Evolutionary conservation across 53 echinoderm and acorn worm genomes (phyloP), one percentile per base, ranked within the genome.

Genomic region (Holothuria leucospilota): DNA sequence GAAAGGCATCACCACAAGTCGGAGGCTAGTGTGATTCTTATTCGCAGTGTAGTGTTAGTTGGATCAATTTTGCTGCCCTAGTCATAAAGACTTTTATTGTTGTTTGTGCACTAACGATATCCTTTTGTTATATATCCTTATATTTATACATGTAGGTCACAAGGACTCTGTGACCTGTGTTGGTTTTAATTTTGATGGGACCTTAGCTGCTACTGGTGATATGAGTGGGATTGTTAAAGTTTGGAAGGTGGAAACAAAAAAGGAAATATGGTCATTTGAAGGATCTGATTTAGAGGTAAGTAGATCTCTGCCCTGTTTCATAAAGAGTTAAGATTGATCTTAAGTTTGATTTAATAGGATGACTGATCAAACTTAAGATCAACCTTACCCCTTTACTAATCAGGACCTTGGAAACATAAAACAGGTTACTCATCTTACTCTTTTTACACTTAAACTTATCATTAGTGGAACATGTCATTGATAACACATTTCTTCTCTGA

Each of bases 181-280:
- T 2, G 88, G 95, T 28, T 98, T 98, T 90, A 95, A 91, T 61
- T 84, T 90, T 85, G 99, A 95, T 78, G 95, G 95, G 0, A 84
- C 88, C 46, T 84, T 95, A 63, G 99, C 93, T 64, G 95, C 94
- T 9, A 92, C 95, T 14, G 99, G 99, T 27, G 99, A 98, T 74
- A 98, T 98, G 99, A 93, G 92, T 68, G 99, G 99, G 9, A 71
- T 95, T 18, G 92, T 98, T 82, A 98, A 98, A 69, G 99, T 98
- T 1, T 98, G 99, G 99, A 93, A 90, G 27, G 83, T 95, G 49
- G 95, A 93, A 39, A 93, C 86, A 38, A 93, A 92, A 70, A 90
- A 95, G 52, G 99, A 98, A 85, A 63, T 95, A 41, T 98, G 99
- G 99, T 92, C 90, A 1, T 98, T 92, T 82, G 95, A 98, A 82